These are phyloP conservation scores for Tigriopus japonicus DNA, from an alignment of 1,140 invertebrate genomes.

Conservation along the genomic window DNA sequence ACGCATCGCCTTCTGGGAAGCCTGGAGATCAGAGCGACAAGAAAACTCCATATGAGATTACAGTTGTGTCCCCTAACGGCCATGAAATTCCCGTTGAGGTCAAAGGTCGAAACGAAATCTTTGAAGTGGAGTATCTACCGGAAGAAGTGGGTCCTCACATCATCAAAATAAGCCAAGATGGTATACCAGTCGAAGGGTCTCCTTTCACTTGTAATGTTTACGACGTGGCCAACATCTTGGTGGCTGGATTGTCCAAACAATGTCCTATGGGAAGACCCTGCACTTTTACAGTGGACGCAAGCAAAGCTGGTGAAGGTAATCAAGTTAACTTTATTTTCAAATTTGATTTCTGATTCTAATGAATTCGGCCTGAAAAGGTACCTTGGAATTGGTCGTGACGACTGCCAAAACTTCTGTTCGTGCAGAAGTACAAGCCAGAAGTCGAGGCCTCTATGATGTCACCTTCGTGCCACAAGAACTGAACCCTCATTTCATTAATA, in stretches of 20 bases:
- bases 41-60: constrained; percentile 30
- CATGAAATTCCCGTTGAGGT: constrained; percentile 45
- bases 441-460: constrained; percentile 81
- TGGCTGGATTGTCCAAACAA: constrained; percentile 41
- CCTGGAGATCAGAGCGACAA: background rate
- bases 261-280: constrained; percentile 49
- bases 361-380: constrained; percentile 23
- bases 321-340: too few species aligned
- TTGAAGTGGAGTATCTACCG: constrained; percentile 54
- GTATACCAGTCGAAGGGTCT: constrained; percentile 64
- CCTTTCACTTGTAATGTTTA: constrained; percentile 83
- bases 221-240: constrained; percentile 63
- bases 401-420: constrained; percentile 49
- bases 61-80: constrained; percentile 52
- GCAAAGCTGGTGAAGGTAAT: constrained; percentile 72
- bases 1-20: background rate
- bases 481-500: constrained; percentile 78
- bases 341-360: too few species aligned
- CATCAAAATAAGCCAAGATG: constrained; percentile 49
- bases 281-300: constrained; percentile 82
- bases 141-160: constrained; percentile 65
- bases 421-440: constrained; percentile 56
- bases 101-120: constrained; percentile 36
- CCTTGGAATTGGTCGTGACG: constrained; percentile 79
- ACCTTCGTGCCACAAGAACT: constrained; percentile 81